Evolutionary conservation across 2,113 vertebrate genomes (phyloP), one percentile per base, ranked within the genome.

Genomic region (Notarius lentiginosus): DNA sequence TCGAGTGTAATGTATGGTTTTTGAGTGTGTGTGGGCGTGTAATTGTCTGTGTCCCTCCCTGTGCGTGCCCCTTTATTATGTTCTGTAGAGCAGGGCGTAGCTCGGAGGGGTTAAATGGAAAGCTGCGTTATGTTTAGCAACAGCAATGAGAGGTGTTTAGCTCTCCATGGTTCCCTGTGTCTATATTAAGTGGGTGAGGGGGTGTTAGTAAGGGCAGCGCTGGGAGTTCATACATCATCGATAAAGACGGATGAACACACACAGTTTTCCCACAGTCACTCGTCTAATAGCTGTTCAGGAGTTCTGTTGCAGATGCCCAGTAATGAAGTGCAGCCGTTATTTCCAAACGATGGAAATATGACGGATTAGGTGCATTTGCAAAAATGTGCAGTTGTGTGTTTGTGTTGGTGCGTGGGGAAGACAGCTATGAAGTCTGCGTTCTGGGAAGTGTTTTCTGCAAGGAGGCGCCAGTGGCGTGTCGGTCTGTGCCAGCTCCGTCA

Each of bases 81-180:
- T 87, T 91, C 84, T 90, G 53, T 87, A 24, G 73, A 90, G 85
- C 81, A 90, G 84, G 79, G 82, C 27, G 60, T 86, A 83, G 87
- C 89, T 89, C 83, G 86, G 83, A 60, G 81, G 83, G 90, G 76
- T 90, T 82, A 68, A 90, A 83, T 82, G 49, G 83, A 88, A 89
- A 88, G 85, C 84, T 88, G 88, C 49, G 73, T 91, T 93, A 92
- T 95, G 91, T 91, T 92, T 88, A 92, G 92, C 84, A 84, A 85
- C 91, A 84, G 79, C 73, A 88, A 61, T 85, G 88, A 90, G 86
- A 81, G 84, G 80, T 87, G 70, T 75, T 87, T 88, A 27, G 41
- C 17, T 73, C 34, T 82, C 79, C 47, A 24, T 49, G 76, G 66
- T 63, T 72, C 30, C 55, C 53, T 82, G 85, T 80, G 63, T 70